Conservation (phyloP, 2,797 vertebrate genomes). For the Hyperoplus lanceolatus region DNA sequence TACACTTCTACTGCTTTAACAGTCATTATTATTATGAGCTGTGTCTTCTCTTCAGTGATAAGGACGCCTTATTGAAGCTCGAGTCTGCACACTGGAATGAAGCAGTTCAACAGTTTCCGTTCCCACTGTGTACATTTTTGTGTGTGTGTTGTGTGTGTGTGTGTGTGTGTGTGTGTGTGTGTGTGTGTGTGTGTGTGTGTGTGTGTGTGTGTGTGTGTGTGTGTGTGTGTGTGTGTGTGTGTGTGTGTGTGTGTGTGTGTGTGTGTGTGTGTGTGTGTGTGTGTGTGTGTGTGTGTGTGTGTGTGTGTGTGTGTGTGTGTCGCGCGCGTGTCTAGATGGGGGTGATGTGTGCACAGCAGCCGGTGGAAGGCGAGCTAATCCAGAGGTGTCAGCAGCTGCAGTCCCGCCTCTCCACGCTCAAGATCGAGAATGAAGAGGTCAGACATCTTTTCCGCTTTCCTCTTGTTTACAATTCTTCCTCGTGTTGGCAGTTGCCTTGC, state of each 20-base stretch:
- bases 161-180: constrained; percentile 30
- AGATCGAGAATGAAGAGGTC: constrained; percentile 98
- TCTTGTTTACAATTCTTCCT: not conserved
- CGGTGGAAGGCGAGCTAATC: constrained; percentile 92
- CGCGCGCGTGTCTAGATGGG: constrained; percentile 85
- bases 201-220: constrained; percentile 14
- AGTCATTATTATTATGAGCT: not conserved
- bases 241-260: constrained; percentile 11
- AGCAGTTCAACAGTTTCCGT: not conserved
- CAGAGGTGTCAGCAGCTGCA: constrained; percentile 96
- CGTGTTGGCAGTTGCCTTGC: not conserved
- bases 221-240: not conserved
- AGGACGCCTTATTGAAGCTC: not conserved
- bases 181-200: not conserved
- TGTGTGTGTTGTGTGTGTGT: constrained; percentile 7
- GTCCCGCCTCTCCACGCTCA: constrained; percentile 94
- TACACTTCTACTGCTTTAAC: not conserved
- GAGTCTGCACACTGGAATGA: not conserved
- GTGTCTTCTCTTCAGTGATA: not conserved
- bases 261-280: not conserved
- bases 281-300: constrained; percentile 14
- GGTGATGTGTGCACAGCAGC: constrained; percentile 93
- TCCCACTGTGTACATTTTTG: not conserved
- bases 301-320: constrained; percentile 3
- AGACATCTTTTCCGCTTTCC: constrained; percentile 21